phyloP scores from a whole-genome alignment of 1,140 invertebrate species.

The Brachionus angularis region DNA sequence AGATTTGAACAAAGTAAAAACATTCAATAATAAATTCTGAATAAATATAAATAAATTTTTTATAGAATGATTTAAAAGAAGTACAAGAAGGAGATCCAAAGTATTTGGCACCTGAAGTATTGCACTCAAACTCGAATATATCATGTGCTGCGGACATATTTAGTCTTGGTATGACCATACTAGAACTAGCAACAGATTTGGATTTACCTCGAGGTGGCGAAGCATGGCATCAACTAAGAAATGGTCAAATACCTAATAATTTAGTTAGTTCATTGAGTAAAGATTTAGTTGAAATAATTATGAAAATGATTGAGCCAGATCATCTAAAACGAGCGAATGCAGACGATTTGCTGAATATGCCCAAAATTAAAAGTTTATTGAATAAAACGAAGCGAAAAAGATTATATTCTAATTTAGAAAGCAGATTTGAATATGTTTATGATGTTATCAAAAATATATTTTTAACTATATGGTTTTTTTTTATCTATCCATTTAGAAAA shows the following conservation, averaged over 20 bases:
- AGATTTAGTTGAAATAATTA: slow-evolving; percentile 62
- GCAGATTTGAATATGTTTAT: not conserved
- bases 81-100: slow-evolving; percentile 71
- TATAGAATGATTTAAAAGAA: slow-evolving; percentile 34
- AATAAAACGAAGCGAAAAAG: not conserved
- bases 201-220: slow-evolving; percentile 67
- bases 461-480: not conserved
- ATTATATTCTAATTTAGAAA: not conserved
- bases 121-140: slow-evolving; percentile 65
- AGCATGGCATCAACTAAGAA: slow-evolving; percentile 67
- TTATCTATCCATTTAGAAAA: slow-evolving; percentile 4
- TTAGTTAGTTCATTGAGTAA: slow-evolving; percentile 60
- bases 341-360: slow-evolving; percentile 59
- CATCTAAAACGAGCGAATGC: slow-evolving; percentile 60
- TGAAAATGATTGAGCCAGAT: slow-evolving; percentile 63
- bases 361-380: slow-evolving; percentile 39
- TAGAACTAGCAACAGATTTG: slow-evolving; percentile 69
- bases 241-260: slow-evolving; percentile 59
- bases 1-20: slow-evolving; percentile 63
- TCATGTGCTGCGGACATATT: slow-evolving; percentile 60
- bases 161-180: slow-evolving; percentile 69
- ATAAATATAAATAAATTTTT: not conserved
- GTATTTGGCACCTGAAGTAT: slow-evolving; percentile 70
- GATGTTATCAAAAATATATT: not conserved
- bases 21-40: not conserved